These are phyloP conservation scores for Allygus modestus DNA, from an alignment of 2,888 invertebrate species.

Conservation along the genomic window DNA sequence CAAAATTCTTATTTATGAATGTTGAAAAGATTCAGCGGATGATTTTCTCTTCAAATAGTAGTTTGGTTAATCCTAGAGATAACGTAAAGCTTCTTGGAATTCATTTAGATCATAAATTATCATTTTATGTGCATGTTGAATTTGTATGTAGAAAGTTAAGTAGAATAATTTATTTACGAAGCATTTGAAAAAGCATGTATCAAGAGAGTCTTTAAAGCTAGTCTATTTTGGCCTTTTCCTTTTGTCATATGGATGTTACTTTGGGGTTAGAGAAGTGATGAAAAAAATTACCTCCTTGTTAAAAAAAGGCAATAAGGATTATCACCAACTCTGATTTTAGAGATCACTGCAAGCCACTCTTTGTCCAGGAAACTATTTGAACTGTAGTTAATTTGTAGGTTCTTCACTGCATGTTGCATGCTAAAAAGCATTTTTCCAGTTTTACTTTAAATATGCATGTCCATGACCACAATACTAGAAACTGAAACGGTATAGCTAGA, in stretches of 20 bases:
- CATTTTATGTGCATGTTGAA: constrained; percentile 28
- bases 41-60: not conserved
- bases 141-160: not conserved
- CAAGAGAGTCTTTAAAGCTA: not conserved
- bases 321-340: not conserved
- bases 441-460: not conserved
- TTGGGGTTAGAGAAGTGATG: not conserved
- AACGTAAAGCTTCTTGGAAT: constrained; percentile 18
- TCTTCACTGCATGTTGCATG: not conserved
- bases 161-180: not conserved
- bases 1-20: constrained; percentile 9
- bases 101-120: not conserved
- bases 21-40: constrained; percentile 12
- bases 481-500: not conserved
- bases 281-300: not conserved
- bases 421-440: not conserved
- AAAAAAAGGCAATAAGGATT: not conserved
- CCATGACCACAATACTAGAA: not conserved
- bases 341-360: not conserved
- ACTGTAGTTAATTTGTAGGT: constrained; percentile 19
- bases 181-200: not conserved
- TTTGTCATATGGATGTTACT: constrained; percentile 16
- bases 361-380: not conserved
- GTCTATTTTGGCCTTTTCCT: constrained; percentile 12
- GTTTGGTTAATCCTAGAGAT: not conserved